These are phyloP conservation scores for Bombus haemorrhoidalis DNA, from an alignment of 1,140 invertebrate genomes.

Conservation along the genomic window DNA sequence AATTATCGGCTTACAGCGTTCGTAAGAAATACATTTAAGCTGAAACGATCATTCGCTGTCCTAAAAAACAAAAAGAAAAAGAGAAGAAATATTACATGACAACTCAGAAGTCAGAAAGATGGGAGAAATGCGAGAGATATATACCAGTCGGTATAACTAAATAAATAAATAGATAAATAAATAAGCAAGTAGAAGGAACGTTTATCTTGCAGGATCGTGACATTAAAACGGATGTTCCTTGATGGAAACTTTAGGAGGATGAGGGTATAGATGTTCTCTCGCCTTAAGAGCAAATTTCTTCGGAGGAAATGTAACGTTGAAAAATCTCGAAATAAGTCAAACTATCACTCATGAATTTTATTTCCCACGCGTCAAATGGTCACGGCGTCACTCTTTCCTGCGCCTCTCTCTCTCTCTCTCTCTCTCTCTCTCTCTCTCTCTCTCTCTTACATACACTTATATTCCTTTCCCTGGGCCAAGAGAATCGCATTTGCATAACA, in stretches of 20 bases:
- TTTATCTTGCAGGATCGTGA: not conserved
- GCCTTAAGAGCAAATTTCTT: constrained; percentile 10
- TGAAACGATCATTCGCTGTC: too few species aligned
- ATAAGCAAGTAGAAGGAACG: not conserved
- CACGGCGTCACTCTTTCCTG: constrained; percentile 30
- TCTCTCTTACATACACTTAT: not conserved
- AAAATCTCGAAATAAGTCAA: constrained; percentile 47
- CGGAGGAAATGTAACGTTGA: constrained; percentile 36
- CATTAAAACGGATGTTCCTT: not conserved
- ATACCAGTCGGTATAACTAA: not conserved
- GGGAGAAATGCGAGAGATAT: not conserved
- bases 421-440: not conserved
- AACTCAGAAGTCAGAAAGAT: too few species aligned
- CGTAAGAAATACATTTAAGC: not conserved
- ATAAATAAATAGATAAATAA: not conserved
- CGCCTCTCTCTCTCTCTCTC: not conserved
- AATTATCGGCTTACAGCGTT: not conserved
- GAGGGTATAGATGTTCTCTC: not conserved
- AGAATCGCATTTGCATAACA: constrained; percentile 66
- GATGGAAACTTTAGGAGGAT: not conserved
- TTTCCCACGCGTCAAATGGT: constrained; percentile 16
- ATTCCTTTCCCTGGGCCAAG: constrained; percentile 31
- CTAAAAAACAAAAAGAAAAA: not conserved
- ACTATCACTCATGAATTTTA: constrained; percentile 59
- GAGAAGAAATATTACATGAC: not conserved